These are phyloP conservation scores for Diadophis punctatus DNA, from an alignment of 2,113 vertebrate species.

Conservation along the genomic window DNA sequence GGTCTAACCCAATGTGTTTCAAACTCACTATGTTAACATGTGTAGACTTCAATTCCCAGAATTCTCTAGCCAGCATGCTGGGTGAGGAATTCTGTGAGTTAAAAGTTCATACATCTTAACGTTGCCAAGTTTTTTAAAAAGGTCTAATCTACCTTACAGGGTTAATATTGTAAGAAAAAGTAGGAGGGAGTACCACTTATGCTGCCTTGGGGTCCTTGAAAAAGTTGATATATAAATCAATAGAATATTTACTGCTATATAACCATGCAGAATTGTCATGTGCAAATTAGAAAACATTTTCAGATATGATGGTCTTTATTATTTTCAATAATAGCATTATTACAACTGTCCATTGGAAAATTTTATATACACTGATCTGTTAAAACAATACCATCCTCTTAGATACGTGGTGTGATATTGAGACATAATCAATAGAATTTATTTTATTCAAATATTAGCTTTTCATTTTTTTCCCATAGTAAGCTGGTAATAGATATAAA, in stretches of 20 bases:
- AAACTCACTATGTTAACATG: background rate
- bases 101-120: background rate
- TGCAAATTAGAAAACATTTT: constrained; percentile 11
- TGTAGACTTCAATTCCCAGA: background rate
- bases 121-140: background rate
- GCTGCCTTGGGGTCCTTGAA: background rate
- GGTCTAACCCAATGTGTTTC: background rate
- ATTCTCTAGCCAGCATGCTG: background rate
- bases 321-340: constrained; percentile 29
- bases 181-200: background rate
- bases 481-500: background rate
- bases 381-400: background rate
- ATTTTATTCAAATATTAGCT: background rate
- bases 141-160: background rate
- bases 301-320: constrained; percentile 30
- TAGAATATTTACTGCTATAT: background rate
- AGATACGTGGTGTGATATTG: background rate
- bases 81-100: background rate
- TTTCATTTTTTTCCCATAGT: background rate
- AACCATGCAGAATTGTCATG: background rate
- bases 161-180: background rate
- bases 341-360: constrained; percentile 8
- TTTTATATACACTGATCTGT: background rate
- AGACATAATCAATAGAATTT: background rate
- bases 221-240: background rate